phyloP scores from a whole-genome alignment of 2,113 vertebrate species.

The Taxidea taxus region DNA sequence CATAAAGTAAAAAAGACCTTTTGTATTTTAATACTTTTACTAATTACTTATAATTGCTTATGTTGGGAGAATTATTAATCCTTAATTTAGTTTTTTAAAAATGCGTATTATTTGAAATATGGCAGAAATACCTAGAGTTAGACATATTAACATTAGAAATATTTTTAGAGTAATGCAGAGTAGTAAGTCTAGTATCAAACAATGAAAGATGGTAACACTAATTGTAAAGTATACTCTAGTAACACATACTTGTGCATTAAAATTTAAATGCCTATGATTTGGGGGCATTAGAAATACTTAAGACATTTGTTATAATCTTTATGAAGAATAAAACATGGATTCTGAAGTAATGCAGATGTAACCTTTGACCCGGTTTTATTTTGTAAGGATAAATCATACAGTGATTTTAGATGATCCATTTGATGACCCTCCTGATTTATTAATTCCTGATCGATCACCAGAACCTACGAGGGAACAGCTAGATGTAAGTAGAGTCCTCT shows the following conservation, averaged over 20 bases:
- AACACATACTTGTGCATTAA: not conserved
- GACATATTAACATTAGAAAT: not conserved
- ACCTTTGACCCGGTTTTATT: conserved; percentile 48
- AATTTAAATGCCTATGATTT: not conserved
- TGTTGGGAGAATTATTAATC: conserved; percentile 1
- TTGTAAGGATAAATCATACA: conserved; percentile 95
- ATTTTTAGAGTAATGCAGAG: not conserved
- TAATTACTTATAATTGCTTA: conserved; percentile 28
- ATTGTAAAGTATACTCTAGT: not conserved
- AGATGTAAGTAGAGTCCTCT: conserved; percentile 87
- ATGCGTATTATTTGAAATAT: not conserved
- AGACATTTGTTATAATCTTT: not conserved
- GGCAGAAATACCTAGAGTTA: conserved; percentile 19
- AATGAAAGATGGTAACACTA: not conserved
- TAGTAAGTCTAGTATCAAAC: not conserved
- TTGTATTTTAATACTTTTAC: not conserved
- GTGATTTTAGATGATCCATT: conserved; percentile 97
- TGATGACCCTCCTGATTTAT: conserved; percentile 92
- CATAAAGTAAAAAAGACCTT: conserved; percentile 4
- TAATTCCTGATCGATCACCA: conserved; percentile 93
- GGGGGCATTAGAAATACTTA: conserved; percentile 13
- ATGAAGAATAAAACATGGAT: conserved; percentile 1
- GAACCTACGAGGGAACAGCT: conserved; percentile 95
- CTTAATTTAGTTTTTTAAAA: not conserved
- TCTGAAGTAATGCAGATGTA: conserved; percentile 37